phyloP scores from a whole-genome alignment of 2,797 vertebrate species.

The Platalea minor region DNA sequence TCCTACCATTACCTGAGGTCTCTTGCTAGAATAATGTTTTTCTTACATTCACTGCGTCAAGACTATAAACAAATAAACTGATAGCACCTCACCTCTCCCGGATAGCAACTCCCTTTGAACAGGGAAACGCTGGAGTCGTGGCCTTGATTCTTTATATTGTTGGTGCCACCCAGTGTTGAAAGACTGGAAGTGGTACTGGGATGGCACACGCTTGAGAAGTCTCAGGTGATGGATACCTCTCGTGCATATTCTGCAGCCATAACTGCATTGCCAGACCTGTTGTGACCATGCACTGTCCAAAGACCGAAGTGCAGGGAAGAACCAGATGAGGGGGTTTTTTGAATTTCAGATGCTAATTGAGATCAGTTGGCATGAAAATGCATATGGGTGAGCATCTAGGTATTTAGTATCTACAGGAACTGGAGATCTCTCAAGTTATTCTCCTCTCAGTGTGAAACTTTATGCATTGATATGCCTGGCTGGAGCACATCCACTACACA shows the following conservation, averaged over 20 bases:
- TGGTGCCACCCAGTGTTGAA: slow-evolving; percentile 56
- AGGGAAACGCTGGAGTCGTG: not conserved
- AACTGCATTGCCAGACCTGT: fast-evolving
- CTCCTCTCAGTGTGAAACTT: not conserved
- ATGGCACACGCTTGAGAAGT: not conserved
- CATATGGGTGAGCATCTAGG: not conserved
- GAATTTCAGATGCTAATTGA: not conserved
- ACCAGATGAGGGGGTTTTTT: not conserved
- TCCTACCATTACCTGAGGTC: not conserved
- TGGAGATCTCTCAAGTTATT: not conserved
- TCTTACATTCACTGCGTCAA: not conserved
- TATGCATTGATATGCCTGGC: not conserved
- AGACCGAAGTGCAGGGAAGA: not conserved
- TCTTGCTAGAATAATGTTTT: not conserved
- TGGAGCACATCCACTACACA: not conserved
- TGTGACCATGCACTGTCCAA: not conserved
- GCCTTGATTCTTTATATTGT: slow-evolving; percentile 6
- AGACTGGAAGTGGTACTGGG: not conserved
- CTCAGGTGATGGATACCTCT: fast-evolving
- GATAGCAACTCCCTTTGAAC: not conserved
- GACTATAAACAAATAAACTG: not conserved
- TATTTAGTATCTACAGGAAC: not conserved
- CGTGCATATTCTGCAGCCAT: fast-evolving
- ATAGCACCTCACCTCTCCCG: not conserved
- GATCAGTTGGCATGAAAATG: not conserved